Conservation (phyloP, 2,113 vertebrate species). For the Zonotrichia leucophrys region DNA sequence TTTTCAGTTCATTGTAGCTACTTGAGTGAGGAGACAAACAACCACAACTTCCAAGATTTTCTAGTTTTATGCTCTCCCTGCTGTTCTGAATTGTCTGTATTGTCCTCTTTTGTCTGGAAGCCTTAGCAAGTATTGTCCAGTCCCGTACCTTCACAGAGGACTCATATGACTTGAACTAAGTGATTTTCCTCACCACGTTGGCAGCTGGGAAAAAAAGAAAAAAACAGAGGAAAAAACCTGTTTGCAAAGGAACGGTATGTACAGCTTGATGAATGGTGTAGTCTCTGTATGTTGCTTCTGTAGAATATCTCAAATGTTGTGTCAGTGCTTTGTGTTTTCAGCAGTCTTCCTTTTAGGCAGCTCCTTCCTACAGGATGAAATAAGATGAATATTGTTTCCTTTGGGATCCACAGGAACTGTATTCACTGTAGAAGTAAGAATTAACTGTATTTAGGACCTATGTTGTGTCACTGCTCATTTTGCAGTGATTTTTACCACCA, state of each 20-base stretch:
- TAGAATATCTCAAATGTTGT: not conserved
- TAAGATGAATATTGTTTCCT: not conserved
- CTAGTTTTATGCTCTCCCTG: not conserved
- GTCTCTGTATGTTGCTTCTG: not conserved
- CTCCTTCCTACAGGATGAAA: not conserved
- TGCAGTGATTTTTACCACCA: not conserved
- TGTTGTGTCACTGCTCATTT: not conserved
- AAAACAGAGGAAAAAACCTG: not conserved
- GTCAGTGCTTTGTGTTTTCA: not conserved
- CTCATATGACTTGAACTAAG: not conserved
- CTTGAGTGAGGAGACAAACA: not conserved
- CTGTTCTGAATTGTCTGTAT: not conserved
- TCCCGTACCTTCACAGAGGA: not conserved
- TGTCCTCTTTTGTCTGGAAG: not conserved
- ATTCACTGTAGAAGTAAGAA: not conserved
- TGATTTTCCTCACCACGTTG: not conserved
- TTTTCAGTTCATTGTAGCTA: not conserved
- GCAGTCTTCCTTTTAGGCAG: not conserved
- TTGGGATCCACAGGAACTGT: not conserved
- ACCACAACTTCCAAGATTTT: not conserved
- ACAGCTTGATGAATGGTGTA: not conserved
- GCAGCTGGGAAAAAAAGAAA: not conserved
- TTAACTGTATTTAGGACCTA: not conserved
- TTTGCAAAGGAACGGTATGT: not conserved
- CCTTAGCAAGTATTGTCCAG: not conserved